These are phyloP conservation scores for Zaprionus lachaisei DNA, from an alignment of 1,140 invertebrate species.

Conservation along the genomic window DNA sequence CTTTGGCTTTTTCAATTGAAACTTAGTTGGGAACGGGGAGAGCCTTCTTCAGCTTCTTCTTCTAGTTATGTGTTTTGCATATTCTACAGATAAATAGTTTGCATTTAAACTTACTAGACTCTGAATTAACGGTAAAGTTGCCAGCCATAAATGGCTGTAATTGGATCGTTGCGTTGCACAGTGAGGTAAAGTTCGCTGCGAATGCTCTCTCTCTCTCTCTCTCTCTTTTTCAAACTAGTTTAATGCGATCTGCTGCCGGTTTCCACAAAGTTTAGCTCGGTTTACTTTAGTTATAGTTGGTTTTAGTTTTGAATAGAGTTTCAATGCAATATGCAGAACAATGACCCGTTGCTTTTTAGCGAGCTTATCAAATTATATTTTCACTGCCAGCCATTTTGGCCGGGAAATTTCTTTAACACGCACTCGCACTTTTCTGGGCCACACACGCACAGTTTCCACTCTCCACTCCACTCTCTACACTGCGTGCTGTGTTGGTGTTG, in stretches of 20 bases:
- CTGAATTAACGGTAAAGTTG: conserved; percentile 44
- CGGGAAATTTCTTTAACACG: conserved; percentile 38
- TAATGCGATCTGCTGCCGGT: conserved; percentile 14
- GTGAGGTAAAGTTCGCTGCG: conserved; percentile 16
- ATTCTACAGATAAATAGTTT: conserved; percentile 2
- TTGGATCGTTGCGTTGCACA: conserved; percentile 36
- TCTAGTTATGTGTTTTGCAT: not conserved
- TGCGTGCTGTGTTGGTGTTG: not conserved
- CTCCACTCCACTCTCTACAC: not conserved
- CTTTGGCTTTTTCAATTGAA: not conserved
- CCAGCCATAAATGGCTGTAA: conserved; percentile 40
- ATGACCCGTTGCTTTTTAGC: conserved; percentile 22
- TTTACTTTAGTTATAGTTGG: not conserved
- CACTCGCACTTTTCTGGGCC: conserved; percentile 46
- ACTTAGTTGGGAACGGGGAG: no score
- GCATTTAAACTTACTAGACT: conserved; percentile 58
- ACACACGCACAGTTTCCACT: conserved; percentile 4
- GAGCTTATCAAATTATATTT: conserved; percentile 61
- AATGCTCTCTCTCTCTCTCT: conserved; percentile 9
- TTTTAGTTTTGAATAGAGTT: not conserved
- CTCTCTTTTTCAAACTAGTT: conserved; percentile 7
- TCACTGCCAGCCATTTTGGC: conserved; percentile 65
- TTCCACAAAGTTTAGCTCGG: conserved; percentile 9
- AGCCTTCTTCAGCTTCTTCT: no score
- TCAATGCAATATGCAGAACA: conserved; percentile 29